Conservation (phyloP, 1,140 invertebrate species). For the Antheraea pernyi region DNA sequence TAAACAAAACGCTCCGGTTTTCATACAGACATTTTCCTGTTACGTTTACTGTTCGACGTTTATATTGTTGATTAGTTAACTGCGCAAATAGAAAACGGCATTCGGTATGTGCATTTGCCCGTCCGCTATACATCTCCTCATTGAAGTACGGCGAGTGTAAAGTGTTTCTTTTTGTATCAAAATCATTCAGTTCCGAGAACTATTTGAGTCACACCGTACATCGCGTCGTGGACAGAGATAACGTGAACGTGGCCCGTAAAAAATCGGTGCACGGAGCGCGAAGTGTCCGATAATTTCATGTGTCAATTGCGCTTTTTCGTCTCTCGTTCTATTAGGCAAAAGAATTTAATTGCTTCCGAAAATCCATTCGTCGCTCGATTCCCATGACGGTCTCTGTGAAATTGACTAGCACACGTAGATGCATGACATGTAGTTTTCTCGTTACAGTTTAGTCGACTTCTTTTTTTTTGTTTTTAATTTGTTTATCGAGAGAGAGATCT, state of each 20-base stretch:
- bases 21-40: no score
- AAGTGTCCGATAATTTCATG: slow-evolving; percentile 51
- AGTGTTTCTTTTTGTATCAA: slow-evolving; percentile 35
- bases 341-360: slow-evolving; percentile 76
- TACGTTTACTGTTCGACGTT: neutral
- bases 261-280: slow-evolving; percentile 42
- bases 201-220: slow-evolving; percentile 37
- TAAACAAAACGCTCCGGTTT: slow-evolving; percentile 16
- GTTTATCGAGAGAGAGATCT: slow-evolving; percentile 71
- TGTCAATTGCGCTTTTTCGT: slow-evolving; percentile 60
- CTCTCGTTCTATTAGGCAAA: slow-evolving; percentile 48
- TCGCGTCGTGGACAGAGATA: slow-evolving; percentile 13
- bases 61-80: neutral
- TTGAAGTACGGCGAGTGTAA: neutral
- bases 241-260: slow-evolving; percentile 18
- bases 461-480: slow-evolving; percentile 30
- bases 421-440: slow-evolving; percentile 76
- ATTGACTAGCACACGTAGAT: slow-evolving; percentile 75
- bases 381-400: slow-evolving; percentile 72
- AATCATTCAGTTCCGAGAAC: slow-evolving; percentile 55
- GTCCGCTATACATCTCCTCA: neutral
- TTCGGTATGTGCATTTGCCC: slow-evolving; percentile 1
- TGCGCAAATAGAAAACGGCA: slow-evolving; percentile 1
- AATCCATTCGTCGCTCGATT: slow-evolving; percentile 68
- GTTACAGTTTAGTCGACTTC: slow-evolving; percentile 32